Conservation (phyloP, 2,888 invertebrate species). For the Myopa tessellatipennis region DNA sequence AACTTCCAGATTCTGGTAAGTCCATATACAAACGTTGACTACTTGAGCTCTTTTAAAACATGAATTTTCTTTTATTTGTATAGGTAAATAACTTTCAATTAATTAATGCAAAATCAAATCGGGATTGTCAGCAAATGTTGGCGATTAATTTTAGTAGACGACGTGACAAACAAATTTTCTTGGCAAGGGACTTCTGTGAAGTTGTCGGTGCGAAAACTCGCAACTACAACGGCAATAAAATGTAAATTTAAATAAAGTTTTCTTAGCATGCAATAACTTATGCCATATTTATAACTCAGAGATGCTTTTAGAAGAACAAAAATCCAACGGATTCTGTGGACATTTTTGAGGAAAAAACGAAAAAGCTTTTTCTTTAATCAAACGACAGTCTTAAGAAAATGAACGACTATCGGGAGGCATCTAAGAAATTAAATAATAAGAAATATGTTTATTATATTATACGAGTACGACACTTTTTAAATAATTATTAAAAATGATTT, state of each 20-base stretch:
- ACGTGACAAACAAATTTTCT: background rate
- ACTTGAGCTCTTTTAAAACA: no score
- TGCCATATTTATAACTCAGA: background rate
- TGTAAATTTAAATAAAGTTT: background rate
- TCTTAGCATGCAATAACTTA: background rate
- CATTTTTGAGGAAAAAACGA: background rate
- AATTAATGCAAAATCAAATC: background rate
- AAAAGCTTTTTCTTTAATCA: background rate
- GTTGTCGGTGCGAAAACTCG: background rate
- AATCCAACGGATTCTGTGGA: background rate
- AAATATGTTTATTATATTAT: no score
- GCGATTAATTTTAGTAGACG: background rate
- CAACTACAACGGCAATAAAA: background rate
- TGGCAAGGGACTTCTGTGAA: background rate
- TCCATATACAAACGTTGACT: background rate
- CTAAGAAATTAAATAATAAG: background rate
- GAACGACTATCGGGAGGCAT: background rate
- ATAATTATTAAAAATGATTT: no score
- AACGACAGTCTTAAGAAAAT: background rate
- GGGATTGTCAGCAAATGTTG: background rate
- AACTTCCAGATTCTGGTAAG: background rate
- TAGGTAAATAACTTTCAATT: background rate
- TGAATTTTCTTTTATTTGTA: background rate
- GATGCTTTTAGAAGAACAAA: background rate
- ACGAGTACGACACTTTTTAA: no score